These are phyloP conservation scores for Troilus luridus DNA, from an alignment of 2,888 invertebrate species.

Conservation along the genomic window DNA sequence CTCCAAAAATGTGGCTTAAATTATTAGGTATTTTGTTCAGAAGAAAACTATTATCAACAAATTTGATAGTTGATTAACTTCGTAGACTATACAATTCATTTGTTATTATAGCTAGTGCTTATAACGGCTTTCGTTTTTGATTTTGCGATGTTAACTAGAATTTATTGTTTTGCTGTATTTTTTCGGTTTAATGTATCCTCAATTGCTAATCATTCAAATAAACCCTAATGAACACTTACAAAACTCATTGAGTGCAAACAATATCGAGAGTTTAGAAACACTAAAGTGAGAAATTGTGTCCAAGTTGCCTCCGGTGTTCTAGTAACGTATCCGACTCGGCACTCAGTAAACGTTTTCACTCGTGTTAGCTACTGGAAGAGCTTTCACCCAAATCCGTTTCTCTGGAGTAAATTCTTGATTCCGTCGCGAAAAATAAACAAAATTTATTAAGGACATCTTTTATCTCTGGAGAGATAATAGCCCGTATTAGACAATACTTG, in stretches of 20 bases:
- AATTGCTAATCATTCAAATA: too few relatives aligned
- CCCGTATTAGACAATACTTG: conserved; percentile 17
- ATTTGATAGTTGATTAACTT: too few relatives aligned
- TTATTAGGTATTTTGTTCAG: too few relatives aligned
- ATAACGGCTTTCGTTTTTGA: too few relatives aligned
- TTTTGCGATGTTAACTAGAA: too few relatives aligned
- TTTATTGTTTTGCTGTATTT: too few relatives aligned
- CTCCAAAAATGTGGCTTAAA: too few relatives aligned
- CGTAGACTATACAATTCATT: too few relatives aligned
- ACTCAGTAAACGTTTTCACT: conserved; percentile 23
- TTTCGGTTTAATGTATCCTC: too few relatives aligned
- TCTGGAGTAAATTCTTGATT: not conserved
- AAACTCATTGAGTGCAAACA: not conserved
- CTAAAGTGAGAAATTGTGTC: not conserved
- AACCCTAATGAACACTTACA: not conserved
- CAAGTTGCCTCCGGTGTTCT: not conserved
- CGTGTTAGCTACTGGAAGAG: not conserved
- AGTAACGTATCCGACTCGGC: not conserved
- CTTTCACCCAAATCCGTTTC: conserved; percentile 39
- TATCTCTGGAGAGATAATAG: conserved; percentile 18
- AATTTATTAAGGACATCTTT: conserved; percentile 32
- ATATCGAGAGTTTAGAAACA: not conserved
- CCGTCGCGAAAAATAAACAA: not conserved
- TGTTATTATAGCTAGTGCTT: too few relatives aligned
- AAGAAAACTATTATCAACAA: too few relatives aligned